Conservation (phyloP, 2,888 invertebrate genomes). For the Cylloceria caligata region DNA sequence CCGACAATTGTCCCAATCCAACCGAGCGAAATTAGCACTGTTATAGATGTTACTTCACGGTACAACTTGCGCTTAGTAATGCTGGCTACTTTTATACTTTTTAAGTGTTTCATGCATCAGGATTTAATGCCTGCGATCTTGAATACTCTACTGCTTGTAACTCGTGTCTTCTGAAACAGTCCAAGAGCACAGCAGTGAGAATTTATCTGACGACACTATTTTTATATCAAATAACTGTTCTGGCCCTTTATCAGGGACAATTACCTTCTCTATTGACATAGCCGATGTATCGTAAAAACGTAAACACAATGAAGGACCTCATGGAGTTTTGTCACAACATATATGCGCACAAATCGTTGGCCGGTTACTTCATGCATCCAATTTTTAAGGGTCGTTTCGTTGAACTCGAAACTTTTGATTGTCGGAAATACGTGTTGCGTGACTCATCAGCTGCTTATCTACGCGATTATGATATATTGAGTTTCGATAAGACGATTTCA, state of each 20-base stretch:
- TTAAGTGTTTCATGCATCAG: neutral
- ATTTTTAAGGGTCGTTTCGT: neutral
- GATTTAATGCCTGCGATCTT: neutral
- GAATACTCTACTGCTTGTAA: neutral
- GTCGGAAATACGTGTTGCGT: neutral
- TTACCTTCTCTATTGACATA: neutral
- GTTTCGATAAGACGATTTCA: no score
- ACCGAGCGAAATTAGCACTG: neutral
- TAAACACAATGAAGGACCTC: neutral
- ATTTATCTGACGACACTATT: constrained; percentile 4
- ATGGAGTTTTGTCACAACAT: neutral
- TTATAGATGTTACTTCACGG: neutral
- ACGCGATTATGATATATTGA: neutral
- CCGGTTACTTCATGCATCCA: neutral
- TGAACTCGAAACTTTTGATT: neutral
- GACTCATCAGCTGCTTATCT: constrained; percentile 2
- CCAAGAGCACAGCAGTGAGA: neutral
- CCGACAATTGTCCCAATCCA: neutral
- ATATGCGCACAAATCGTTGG: neutral
- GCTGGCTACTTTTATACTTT: neutral
- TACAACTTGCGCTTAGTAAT: neutral
- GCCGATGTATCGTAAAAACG: neutral
- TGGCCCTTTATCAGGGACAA: neutral
- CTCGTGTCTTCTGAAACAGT: neutral
- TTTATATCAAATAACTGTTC: constrained; percentile 4